Conservation (phyloP, 2,888 invertebrate species). For the Ypsolopha scabrella region DNA sequence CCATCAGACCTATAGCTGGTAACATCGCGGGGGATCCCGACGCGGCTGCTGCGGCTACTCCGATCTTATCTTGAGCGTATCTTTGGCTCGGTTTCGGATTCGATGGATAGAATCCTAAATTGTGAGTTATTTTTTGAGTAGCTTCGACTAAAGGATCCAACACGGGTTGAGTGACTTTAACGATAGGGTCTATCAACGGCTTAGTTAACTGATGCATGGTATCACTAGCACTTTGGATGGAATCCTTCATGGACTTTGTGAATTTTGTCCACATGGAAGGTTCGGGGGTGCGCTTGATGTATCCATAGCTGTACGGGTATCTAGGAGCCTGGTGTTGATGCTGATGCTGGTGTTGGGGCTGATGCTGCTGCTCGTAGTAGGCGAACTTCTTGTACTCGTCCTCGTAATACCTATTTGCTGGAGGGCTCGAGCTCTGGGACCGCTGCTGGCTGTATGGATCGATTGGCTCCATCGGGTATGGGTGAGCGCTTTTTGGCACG, state of each 20-base stretch:
- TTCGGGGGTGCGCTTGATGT: constrained; percentile 67
- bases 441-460: constrained; percentile 53
- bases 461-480: constrained; percentile 66
- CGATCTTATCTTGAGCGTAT: constrained; percentile 74
- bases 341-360: constrained; percentile 59
- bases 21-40: constrained; percentile 73
- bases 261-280: constrained; percentile 81
- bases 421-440: constrained; percentile 49
- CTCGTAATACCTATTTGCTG: constrained; percentile 55
- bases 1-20: constrained; percentile 81
- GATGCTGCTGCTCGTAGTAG: constrained; percentile 67
- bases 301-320: constrained; percentile 74
- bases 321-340: constrained; percentile 31
- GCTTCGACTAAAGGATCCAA: constrained; percentile 82
- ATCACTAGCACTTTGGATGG: constrained; percentile 77
- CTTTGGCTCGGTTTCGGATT: constrained; percentile 54
- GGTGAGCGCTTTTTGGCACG: constrained; percentile 68
- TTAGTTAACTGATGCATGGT: constrained; percentile 75
- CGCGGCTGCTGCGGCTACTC: constrained; percentile 65
- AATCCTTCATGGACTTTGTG: constrained; percentile 79
- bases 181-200: constrained; percentile 71
- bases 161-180: constrained; percentile 73
- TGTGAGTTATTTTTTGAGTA: constrained; percentile 82
- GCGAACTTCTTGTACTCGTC: constrained; percentile 64
- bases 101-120: constrained; percentile 74